A percentile compares a stretch with the other conserved stretches of the same genome.
Conservation (phyloP, 2,888 invertebrate species). For the Drosophila atroscutellata region DNA sequence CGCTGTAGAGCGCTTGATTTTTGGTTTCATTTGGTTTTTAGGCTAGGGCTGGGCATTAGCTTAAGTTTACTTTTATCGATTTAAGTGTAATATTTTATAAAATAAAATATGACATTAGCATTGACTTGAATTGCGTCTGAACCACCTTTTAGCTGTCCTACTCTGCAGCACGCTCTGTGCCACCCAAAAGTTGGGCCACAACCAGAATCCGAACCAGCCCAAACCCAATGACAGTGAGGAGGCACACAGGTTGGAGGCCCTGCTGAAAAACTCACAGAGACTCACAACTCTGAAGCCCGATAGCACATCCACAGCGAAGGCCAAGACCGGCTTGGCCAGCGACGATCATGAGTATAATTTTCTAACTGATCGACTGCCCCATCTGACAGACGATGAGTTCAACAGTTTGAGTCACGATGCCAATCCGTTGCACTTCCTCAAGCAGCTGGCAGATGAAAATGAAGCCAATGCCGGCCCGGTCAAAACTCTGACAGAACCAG, state of each 20-base stretch:
- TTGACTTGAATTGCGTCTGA: neutral
- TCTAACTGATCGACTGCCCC: conserved; percentile 61
- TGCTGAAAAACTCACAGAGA: conserved; percentile 5
- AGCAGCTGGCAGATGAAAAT: conserved; percentile 22
- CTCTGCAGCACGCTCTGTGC: conserved; percentile 21
- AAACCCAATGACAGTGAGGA: conserved; percentile 9
- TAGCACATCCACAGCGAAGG: conserved; percentile 5
- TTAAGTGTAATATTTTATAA: conserved; percentile 66
- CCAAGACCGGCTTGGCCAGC: neutral
- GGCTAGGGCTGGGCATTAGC: conserved; percentile 26
- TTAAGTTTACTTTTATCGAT: conserved; percentile 37
- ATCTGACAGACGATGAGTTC: conserved; percentile 66
- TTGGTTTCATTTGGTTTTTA: neutral
- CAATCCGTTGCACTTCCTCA: conserved; percentile 72
- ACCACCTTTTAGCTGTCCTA: conserved; percentile 40
- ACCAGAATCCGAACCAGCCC: neutral
- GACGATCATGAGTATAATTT: conserved; percentile 51
- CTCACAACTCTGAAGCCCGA: conserved; percentile 18
- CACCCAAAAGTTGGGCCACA: conserved; percentile 7
- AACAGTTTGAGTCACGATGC: conserved; percentile 64
- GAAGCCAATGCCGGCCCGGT: neutral
- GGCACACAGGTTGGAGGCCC: conserved; percentile 14
- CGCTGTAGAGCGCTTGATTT: conserved; percentile 32
- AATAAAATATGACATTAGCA: conserved; percentile 66
- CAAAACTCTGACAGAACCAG: neutral